A percentile compares a stretch with the other conserved stretches of the same genome.
These are phyloP conservation scores for Argyrosomus regius DNA, from an alignment of 2,797 vertebrate genomes.

Conservation along the genomic window DNA sequence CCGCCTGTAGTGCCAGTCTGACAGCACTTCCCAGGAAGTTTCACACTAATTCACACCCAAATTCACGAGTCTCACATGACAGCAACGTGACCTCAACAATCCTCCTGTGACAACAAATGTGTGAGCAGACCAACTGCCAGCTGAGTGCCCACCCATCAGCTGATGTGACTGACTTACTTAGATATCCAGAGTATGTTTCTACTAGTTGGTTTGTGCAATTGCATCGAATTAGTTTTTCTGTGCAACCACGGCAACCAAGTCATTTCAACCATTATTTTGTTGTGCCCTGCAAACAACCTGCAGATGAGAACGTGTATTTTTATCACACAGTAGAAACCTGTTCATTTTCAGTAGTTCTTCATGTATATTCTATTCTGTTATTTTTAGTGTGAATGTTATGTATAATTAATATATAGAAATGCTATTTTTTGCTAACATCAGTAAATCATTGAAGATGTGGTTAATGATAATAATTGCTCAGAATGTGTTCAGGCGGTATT, in stretches of 20 bases:
- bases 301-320: not conserved
- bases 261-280: not conserved
- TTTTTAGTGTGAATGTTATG: not conserved
- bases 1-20: not conserved
- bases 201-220: not conserved
- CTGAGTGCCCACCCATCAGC: not conserved
- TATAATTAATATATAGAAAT: no score
- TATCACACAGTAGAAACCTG: not conserved
- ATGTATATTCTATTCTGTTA: not conserved
- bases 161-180: not conserved
- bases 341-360: not conserved
- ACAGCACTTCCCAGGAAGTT: conserved; percentile 6
- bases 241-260: not conserved
- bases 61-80: not conserved
- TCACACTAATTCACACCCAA: conserved; percentile 18
- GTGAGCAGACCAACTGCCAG: not conserved
- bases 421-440: no score
- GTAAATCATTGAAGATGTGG: not conserved
- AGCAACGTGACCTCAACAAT: not conserved
- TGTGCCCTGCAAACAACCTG: not conserved
- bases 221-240: not conserved
- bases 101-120: not conserved
- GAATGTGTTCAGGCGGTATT: not conserved
- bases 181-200: not conserved
- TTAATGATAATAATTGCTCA: not conserved